A percentile compares a stretch with the other conserved stretches of the same genome.
phyloP scores from a whole-genome alignment of 2,888 invertebrate species.

The Drosophila stalkeri region DNA sequence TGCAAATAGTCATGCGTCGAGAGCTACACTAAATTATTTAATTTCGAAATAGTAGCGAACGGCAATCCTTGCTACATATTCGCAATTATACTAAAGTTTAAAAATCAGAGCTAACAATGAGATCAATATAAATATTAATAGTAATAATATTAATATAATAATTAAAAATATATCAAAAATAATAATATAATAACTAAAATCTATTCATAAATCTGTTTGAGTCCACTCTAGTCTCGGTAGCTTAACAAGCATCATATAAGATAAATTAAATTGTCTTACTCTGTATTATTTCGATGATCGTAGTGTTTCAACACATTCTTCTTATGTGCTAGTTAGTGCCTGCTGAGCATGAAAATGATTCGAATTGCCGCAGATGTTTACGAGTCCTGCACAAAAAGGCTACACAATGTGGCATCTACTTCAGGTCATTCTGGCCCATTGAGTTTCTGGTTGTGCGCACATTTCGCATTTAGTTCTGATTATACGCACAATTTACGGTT shows the following conservation, averaged over 20 bases:
- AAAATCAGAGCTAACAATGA: too few species aligned
- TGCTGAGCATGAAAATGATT: conserved; percentile 13
- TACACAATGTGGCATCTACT: conserved; percentile 14
- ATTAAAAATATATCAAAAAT: too few species aligned
- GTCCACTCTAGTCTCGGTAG: too few species aligned
- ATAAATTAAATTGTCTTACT: not conserved
- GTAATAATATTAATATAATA: too few species aligned
- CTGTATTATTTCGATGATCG: not conserved
- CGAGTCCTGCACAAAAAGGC: conserved; percentile 12
- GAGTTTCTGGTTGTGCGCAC: conserved; percentile 31
- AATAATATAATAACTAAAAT: too few species aligned
- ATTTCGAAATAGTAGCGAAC: too few species aligned
- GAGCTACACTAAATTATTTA: too few species aligned
- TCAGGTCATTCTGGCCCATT: conserved; percentile 49
- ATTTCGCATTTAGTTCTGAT: conserved; percentile 47
- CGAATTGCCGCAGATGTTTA: conserved; percentile 43
- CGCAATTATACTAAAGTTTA: too few species aligned
- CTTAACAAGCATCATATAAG: not conserved
- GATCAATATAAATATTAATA: too few species aligned
- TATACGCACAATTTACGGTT: conserved; percentile 70
- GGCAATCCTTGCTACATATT: too few species aligned
- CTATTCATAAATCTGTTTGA: too few species aligned
- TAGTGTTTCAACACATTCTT: not conserved
- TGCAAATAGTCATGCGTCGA: too few species aligned
- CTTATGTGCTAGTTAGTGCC: not conserved